A percentile compares a stretch with the other conserved stretches of the same genome.
These are phyloP conservation scores for Tenthredo mesomela DNA, from an alignment of 2,888 invertebrate genomes.

Conservation along the genomic window DNA sequence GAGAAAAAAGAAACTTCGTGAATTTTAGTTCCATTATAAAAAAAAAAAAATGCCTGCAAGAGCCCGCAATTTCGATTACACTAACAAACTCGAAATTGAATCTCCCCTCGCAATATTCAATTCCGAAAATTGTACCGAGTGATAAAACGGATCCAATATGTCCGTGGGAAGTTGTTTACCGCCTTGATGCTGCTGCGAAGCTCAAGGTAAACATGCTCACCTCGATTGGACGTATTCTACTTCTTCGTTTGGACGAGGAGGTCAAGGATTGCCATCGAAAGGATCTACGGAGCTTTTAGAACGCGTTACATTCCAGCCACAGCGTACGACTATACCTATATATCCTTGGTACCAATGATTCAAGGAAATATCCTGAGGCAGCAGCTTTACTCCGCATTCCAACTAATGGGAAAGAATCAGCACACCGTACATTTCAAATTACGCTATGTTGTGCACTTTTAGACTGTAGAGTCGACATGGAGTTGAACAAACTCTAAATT, in stretches of 20 bases:
- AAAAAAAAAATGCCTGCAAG: too few relatives aligned
- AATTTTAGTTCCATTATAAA: background rate
- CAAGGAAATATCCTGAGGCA: conserved; percentile 20
- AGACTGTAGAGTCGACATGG: too few relatives aligned
- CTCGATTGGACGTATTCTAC: conserved; percentile 52
- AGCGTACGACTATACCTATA: background rate
- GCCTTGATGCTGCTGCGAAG: conserved; percentile 48
- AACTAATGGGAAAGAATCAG: conserved; percentile 51
- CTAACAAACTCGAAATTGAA: background rate
- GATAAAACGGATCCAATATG: background rate
- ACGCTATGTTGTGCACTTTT: too few relatives aligned
- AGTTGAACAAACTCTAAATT: background rate
- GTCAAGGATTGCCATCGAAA: conserved; percentile 36
- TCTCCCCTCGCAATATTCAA: background rate
- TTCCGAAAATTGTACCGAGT: background rate
- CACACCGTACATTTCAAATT: conserved; percentile 45
- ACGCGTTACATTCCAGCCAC: conserved; percentile 46
- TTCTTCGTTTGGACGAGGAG: conserved; percentile 49
- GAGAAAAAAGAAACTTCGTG: background rate
- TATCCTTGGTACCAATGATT: conserved; percentile 47
- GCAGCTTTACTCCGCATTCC: conserved; percentile 53
- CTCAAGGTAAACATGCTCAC: conserved; percentile 54
- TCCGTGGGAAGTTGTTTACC: background rate
- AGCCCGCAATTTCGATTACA: background rate
- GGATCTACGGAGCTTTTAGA: conserved; percentile 31